Percentiles rank a stretch among this genome's conserved stretches.
phyloP scores from a whole-genome alignment of 2,888 invertebrate species.

The Sialis fuliginosa region DNA sequence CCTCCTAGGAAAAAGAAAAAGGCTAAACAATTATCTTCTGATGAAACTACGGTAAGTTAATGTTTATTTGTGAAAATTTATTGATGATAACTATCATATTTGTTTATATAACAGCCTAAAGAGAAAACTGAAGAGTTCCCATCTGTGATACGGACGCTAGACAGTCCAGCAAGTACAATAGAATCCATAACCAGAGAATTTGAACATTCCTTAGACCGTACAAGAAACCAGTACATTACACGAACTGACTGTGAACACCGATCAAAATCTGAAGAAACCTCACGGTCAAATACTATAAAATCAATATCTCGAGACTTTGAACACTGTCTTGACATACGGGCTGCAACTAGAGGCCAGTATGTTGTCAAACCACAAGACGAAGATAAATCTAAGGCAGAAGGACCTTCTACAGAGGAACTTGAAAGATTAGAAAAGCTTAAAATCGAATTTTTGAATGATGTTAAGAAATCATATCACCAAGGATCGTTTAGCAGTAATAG shows the following conservation, averaged over 20 bases:
- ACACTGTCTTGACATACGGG: slow-evolving; percentile 22
- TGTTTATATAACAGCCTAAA: not conserved
- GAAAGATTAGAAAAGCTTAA: slow-evolving; percentile 38
- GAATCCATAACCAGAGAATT: slow-evolving; percentile 65
- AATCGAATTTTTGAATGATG: slow-evolving; percentile 27
- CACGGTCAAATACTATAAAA: slow-evolving; percentile 15
- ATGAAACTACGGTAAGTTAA: not conserved
- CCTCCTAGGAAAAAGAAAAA: slow-evolving; percentile 70
- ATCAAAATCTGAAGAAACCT: slow-evolving; percentile 10
- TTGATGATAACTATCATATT: not conserved
- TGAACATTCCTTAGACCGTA: slow-evolving; percentile 53
- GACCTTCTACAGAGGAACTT: slow-evolving; percentile 36
- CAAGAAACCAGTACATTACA: not conserved
- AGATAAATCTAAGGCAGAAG: slow-evolving; percentile 44
- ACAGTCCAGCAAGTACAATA: slow-evolving; percentile 62
- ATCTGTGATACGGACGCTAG: slow-evolving; percentile 28
- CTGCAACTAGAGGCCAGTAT: slow-evolving; percentile 32
- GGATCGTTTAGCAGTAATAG: slow-evolving; percentile 9
- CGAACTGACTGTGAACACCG: slow-evolving; percentile 13
- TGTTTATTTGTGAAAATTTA: no score
- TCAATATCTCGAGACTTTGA: slow-evolving; percentile 11
- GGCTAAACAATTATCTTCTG: slow-evolving; percentile 23
- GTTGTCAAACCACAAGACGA: slow-evolving; percentile 47
- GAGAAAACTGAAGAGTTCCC: slow-evolving; percentile 5
- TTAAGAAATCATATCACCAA: slow-evolving; percentile 14